These are phyloP conservation scores for Parapristionchus giblindavisi DNA, from an alignment of 2,888 invertebrate species.

Conservation along the genomic window DNA sequence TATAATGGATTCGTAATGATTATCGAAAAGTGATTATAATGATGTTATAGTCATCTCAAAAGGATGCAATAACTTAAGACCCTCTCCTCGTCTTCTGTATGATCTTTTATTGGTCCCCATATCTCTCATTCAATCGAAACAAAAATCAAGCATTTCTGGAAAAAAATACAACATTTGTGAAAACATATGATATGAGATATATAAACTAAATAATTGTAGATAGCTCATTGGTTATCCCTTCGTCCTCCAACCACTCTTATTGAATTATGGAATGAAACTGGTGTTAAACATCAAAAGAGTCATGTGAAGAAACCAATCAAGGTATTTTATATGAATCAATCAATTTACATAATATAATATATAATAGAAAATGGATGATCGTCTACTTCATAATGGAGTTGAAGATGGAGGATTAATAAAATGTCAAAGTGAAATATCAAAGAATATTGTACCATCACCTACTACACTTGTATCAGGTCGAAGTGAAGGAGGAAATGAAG, in stretches of 20 bases:
- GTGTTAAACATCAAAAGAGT: constrained; percentile 34
- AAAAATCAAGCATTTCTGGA: too few species aligned
- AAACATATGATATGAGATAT: too few species aligned
- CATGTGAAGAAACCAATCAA: background rate
- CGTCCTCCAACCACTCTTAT: constrained; percentile 64
- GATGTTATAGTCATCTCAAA: too few species aligned
- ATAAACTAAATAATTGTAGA: constrained; percentile 42
- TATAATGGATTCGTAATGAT: too few species aligned
- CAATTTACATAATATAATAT: background rate
- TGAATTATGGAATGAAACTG: constrained; percentile 65
- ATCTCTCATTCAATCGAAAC: too few species aligned
- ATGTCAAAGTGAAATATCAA: background rate
- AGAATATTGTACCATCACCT: background rate
- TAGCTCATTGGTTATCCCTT: constrained; percentile 62
- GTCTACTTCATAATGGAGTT: background rate
- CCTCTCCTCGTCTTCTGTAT: too few species aligned
- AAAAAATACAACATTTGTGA: too few species aligned
- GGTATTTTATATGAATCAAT: background rate
- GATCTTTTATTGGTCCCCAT: too few species aligned
- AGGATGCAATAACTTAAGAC: too few species aligned
- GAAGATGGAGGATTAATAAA: background rate
- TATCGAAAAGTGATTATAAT: too few species aligned
- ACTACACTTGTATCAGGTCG: background rate
- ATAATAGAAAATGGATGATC: background rate
- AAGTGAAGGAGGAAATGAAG: constrained; percentile 38